Conservation (phyloP, 2,888 invertebrate genomes). For the Helicoverpa assulta region DNA sequence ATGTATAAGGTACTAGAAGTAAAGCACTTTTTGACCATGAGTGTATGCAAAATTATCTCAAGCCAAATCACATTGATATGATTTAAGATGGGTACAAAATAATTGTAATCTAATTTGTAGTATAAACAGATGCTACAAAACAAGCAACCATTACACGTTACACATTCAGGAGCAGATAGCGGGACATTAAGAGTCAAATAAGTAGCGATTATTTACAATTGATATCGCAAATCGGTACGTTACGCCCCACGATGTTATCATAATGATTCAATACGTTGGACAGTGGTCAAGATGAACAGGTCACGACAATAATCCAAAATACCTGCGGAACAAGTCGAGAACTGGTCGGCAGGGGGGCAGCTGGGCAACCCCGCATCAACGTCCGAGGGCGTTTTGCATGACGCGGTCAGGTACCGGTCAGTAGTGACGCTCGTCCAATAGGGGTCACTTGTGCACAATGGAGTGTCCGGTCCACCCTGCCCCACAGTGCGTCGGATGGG, state of each 20-base stretch:
- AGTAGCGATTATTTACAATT: constrained; percentile 46
- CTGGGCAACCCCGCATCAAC: constrained; percentile 83
- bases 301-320: constrained; percentile 76
- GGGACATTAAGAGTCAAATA: constrained; percentile 42
- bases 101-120: background rate
- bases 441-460: constrained; percentile 86
- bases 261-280: constrained; percentile 68
- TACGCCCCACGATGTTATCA: constrained; percentile 63
- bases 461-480: constrained; percentile 79
- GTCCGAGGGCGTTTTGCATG: constrained; percentile 85
- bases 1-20: background rate
- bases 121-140: constrained; percentile 20
- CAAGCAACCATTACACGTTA: constrained; percentile 23
- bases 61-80: constrained; percentile 13
- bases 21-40: too few relatives aligned
- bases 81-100: background rate
- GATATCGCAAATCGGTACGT: constrained; percentile 57
- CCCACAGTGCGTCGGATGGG: constrained; percentile 67
- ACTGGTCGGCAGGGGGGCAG: constrained; percentile 82
- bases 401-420: constrained; percentile 83
- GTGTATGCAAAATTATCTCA: constrained; percentile 2
- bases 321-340: constrained; percentile 84
- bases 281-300: constrained; percentile 67
- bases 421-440: constrained; percentile 76
- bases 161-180: constrained; percentile 36